These are phyloP conservation scores for Pasiphila rectangulata DNA, from an alignment of 2,888 invertebrate species.

Conservation along the genomic window DNA sequence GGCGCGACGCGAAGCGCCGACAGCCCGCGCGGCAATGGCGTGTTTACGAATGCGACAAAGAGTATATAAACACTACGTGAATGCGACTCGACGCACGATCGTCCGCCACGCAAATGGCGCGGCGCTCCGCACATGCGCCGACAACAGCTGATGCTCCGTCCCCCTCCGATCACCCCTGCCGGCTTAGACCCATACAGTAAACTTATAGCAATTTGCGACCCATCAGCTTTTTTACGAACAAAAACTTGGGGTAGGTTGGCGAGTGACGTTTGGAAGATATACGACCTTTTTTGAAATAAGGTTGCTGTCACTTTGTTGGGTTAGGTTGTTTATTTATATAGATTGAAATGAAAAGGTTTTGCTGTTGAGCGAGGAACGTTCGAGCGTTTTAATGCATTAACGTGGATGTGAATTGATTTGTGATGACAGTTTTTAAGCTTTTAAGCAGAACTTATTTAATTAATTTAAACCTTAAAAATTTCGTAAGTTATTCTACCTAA, in stretches of 20 bases:
- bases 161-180: slow-evolving; percentile 23
- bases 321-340: too few species aligned
- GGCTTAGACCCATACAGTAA: slow-evolving; percentile 31
- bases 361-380: neutral
- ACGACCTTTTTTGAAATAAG: slow-evolving; percentile 37
- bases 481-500: too few species aligned
- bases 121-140: slow-evolving; percentile 67
- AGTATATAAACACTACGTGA: too few species aligned
- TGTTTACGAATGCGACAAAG: too few species aligned
- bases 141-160: slow-evolving; percentile 70
- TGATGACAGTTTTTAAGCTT: too few species aligned
- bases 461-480: too few species aligned
- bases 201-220: slow-evolving; percentile 11
- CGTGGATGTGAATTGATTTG: too few species aligned
- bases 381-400: too few species aligned
- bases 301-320: slow-evolving; percentile 22
- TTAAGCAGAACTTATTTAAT: too few species aligned
- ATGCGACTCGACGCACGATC: slow-evolving; percentile 36
- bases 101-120: too few species aligned
- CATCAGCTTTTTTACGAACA: slow-evolving; percentile 1
- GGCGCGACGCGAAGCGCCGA: slow-evolving; percentile 33
- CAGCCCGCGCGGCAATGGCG: slow-evolving; percentile 50
- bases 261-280: slow-evolving; percentile 28
- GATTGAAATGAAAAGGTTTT: too few species aligned
- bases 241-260: slow-evolving; percentile 11